A percentile compares a stretch with the other conserved stretches of the same genome.
phyloP scores from a whole-genome alignment of 2,113 vertebrate species.

The Poeciliopsis occidentalis region DNA sequence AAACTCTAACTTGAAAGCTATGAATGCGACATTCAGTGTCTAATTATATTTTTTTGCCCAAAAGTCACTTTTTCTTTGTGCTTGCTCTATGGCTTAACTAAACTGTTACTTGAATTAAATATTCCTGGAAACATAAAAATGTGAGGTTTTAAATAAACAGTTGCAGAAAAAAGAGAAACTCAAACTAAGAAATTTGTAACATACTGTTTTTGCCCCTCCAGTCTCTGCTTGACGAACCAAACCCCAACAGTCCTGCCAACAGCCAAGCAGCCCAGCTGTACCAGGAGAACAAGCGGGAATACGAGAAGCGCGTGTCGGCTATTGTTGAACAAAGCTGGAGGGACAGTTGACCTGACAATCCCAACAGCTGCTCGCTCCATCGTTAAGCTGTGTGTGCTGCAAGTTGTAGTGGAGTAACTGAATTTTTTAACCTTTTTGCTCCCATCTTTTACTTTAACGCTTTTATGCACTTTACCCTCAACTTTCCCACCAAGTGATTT shows the following conservation, averaged over 20 bases:
- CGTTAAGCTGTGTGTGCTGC: slow-evolving; percentile 62
- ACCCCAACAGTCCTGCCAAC: slow-evolving; percentile 98
- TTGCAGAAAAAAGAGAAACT: background rate
- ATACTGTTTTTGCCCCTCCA: slow-evolving; percentile 54
- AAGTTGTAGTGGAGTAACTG: slow-evolving; percentile 66
- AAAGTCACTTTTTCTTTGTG: background rate
- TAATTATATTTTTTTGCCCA: background rate
- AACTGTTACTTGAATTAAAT: background rate
- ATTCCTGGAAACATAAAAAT: background rate
- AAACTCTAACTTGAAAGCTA: too few species aligned
- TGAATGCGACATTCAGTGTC: too few species aligned
- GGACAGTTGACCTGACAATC: slow-evolving; percentile 90
- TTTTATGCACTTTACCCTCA: slow-evolving; percentile 83
- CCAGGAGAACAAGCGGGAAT: slow-evolving; percentile 99
- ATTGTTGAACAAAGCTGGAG: slow-evolving; percentile 99
- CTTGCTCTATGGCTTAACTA: background rate
- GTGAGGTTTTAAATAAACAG: background rate
- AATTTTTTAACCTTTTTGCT: slow-evolving; percentile 50
- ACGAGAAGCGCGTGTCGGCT: slow-evolving; percentile 97
- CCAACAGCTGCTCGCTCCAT: slow-evolving; percentile 34
- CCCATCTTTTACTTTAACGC: slow-evolving; percentile 75
- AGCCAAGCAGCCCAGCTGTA: slow-evolving; percentile 98
- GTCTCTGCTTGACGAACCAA: slow-evolving; percentile 98
- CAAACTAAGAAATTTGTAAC: background rate
- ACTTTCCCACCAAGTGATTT: slow-evolving; percentile 46